phyloP scores from a whole-genome alignment of 2,888 invertebrate species.

The Pristionchus entomophagus region DNA sequence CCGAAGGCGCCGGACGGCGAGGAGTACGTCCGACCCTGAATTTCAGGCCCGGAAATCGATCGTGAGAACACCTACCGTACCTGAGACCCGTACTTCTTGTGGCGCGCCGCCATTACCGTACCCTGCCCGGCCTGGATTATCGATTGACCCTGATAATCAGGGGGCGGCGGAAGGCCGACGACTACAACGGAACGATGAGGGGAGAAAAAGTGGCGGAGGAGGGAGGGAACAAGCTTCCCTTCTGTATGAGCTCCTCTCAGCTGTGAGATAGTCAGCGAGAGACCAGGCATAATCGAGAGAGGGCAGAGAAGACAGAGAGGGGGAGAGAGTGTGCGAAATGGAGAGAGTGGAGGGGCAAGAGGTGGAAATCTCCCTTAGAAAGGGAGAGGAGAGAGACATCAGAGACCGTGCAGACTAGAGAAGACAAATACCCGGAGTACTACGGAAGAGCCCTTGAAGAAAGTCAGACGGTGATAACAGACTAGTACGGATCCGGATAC shows the following conservation, averaged over 20 bases:
- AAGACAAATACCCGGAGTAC: neutral
- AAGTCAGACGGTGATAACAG: constrained; percentile 4
- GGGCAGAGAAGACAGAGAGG: neutral
- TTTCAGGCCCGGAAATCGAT: neutral
- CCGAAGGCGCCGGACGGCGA: constrained; percentile 30
- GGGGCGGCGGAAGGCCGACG: neutral
- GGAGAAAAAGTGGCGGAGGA: constrained; percentile 18
- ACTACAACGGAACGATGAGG: neutral
- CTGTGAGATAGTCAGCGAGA: neutral
- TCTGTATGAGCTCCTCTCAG: constrained; percentile 33
- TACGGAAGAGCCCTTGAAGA: neutral
- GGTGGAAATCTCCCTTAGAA: neutral
- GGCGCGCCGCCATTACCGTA: constrained; percentile 38
- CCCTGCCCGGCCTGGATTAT: too few species aligned
- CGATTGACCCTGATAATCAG: constrained; percentile 25
- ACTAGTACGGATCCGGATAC: constrained; percentile 15
- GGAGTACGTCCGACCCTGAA: constrained; percentile 41
- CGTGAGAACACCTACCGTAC: neutral
- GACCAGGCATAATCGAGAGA: neutral
- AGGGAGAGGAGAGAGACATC: neutral
- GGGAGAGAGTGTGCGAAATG: neutral
- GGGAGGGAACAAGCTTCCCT: constrained; percentile 5
- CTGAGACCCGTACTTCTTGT: constrained; percentile 39
- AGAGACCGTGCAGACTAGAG: constrained; percentile 12
- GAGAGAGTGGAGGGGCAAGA: neutral